Conservation (phyloP, 2,888 invertebrate species). For the Orgyia antiqua region DNA sequence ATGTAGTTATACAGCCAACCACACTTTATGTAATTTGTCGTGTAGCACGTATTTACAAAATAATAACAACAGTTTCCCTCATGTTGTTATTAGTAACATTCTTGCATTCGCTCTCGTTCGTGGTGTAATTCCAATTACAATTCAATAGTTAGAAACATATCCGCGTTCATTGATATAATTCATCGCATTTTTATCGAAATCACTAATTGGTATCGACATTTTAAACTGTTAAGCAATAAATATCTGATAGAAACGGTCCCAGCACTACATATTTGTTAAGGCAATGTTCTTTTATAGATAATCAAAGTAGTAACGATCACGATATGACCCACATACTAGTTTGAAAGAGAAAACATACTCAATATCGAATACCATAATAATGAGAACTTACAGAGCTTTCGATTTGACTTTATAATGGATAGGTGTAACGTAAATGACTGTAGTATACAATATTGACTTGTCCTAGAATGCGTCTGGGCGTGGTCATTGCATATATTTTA, state of each 20-base stretch:
- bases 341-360: conserved; percentile 53
- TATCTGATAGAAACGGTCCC: conserved; percentile 26
- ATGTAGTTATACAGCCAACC: too few species aligned
- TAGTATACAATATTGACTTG: conserved; percentile 47
- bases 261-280: conserved; percentile 26
- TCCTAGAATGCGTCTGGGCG: conserved; percentile 52
- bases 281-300: conserved; percentile 39
- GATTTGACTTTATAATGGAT: conserved; percentile 50
- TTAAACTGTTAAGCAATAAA: conserved; percentile 21
- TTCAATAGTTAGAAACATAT: conserved; percentile 7
- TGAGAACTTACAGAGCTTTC: conserved; percentile 49
- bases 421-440: conserved; percentile 50
- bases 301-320: conserved; percentile 51
- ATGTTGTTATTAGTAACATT: too few species aligned
- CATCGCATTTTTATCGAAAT: conserved; percentile 2
- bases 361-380: conserved; percentile 46
- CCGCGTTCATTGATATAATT: conserved; percentile 1
- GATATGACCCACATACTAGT: conserved; percentile 48
- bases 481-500: conserved; percentile 45
- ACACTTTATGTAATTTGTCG: too few species aligned
- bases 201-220: conserved; percentile 10
- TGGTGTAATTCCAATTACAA: too few species aligned
- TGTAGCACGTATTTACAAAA: too few species aligned
- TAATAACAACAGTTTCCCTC: too few species aligned
- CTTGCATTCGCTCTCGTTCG: too few species aligned